These are phyloP conservation scores for Clinocottus analis DNA, from an alignment of 2,113 vertebrate genomes.

Conservation along the genomic window DNA sequence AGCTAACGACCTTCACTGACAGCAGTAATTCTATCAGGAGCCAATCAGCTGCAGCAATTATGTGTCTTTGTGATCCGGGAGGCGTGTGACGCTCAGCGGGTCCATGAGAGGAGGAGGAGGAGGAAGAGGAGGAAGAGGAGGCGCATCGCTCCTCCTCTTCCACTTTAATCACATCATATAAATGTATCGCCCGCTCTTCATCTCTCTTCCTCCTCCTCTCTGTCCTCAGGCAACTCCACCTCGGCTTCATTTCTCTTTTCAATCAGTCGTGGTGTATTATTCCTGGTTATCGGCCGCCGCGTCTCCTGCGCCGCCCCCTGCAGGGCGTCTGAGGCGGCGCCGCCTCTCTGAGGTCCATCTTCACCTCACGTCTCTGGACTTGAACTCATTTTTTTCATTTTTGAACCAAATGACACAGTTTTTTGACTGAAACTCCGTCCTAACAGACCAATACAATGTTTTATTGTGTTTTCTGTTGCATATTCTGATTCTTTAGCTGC, in stretches of 20 bases:
- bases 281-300: constrained; percentile 35
- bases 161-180: constrained; percentile 75
- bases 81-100: constrained; percentile 77
- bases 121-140: constrained; percentile 76
- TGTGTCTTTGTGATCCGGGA: constrained; percentile 77
- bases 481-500: too few species aligned
- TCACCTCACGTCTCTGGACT: constrained; percentile 25
- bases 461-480: too few species aligned
- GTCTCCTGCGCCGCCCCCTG: neutral
- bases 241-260: constrained; percentile 17
- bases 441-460: too few species aligned
- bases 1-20: constrained; percentile 82
- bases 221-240: constrained; percentile 58
- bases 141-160: constrained; percentile 54
- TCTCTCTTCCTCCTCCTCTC: constrained; percentile 45
- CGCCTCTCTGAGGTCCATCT: constrained; percentile 7
- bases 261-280: constrained; percentile 3
- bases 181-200: constrained; percentile 71
- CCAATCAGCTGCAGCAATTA: constrained; percentile 83
- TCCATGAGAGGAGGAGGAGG: constrained; percentile 80
- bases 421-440: too few species aligned
- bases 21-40: constrained; percentile 82
- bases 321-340: constrained; percentile 14
- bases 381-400: too few species aligned
- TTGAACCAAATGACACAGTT: too few species aligned